These are phyloP conservation scores for Epirrhoe tristata DNA, from an alignment of 2,888 invertebrate species.

Conservation along the genomic window DNA sequence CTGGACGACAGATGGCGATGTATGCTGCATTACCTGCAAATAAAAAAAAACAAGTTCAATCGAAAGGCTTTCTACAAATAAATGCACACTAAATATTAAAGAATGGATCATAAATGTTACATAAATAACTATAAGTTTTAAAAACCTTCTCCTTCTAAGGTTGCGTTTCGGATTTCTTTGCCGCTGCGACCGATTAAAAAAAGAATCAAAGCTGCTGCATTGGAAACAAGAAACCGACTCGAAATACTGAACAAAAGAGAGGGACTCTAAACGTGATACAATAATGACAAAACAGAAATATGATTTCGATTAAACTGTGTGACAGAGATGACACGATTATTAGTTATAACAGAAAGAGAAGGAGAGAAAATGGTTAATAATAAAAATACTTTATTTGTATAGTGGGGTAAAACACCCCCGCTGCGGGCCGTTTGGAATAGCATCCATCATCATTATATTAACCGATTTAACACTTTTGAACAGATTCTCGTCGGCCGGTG, in stretches of 20 bases:
- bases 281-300: slow-evolving; percentile 86
- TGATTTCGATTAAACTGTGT: slow-evolving; percentile 83
- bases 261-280: slow-evolving; percentile 83
- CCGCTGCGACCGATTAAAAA: slow-evolving; percentile 68
- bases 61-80: slow-evolving; percentile 32
- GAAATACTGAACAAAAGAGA: slow-evolving; percentile 80
- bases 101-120: slow-evolving; percentile 46
- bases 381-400: slow-evolving; percentile 85
- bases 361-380: slow-evolving; percentile 79
- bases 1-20: slow-evolving; percentile 74
- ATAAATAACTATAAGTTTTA: slow-evolving; percentile 47
- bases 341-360: slow-evolving; percentile 62
- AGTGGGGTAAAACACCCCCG: slow-evolving; percentile 85
- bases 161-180: slow-evolving; percentile 72
- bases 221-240: slow-evolving; percentile 82
- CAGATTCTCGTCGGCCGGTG: slow-evolving; percentile 75
- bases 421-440: slow-evolving; percentile 82
- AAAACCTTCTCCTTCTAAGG: slow-evolving; percentile 42
- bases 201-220: slow-evolving; percentile 72
- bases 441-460: slow-evolving; percentile 86
- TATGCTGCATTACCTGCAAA: slow-evolving; percentile 56
- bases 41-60: slow-evolving; percentile 43
- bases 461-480: slow-evolving; percentile 86
- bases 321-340: slow-evolving; percentile 66
- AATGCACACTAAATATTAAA: slow-evolving; percentile 40